These are phyloP conservation scores for Camelus dromedarius DNA, from an alignment of 2,113 vertebrate species.

Conservation along the genomic window DNA sequence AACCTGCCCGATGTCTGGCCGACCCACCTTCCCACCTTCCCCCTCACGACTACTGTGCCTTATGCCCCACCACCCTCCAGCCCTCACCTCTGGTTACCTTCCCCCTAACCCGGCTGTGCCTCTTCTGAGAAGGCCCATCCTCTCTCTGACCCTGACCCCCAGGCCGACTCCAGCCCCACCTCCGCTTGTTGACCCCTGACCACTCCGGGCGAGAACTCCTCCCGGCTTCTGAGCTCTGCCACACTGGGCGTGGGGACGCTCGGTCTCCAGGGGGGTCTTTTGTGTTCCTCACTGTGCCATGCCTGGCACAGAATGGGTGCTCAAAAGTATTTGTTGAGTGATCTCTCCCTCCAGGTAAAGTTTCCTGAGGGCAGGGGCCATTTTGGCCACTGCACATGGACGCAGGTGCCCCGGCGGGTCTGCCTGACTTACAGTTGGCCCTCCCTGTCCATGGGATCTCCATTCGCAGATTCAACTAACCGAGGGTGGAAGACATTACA, in stretches of 20 bases:
- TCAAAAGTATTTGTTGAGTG: not conserved
- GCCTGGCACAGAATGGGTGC: not conserved
- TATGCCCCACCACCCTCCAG: not conserved
- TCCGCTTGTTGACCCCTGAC: not conserved
- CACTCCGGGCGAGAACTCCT: not conserved
- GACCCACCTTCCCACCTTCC: not conserved
- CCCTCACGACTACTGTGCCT: accelerated
- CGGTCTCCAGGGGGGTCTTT: not conserved
- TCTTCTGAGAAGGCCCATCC: not conserved
- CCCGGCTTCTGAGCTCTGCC: not conserved
- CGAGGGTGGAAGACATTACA: not conserved
- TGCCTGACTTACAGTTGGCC: not conserved
- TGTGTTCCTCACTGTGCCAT: not conserved
- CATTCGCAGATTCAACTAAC: not conserved
- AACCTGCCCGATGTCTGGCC: not conserved
- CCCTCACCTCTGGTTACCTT: not conserved
- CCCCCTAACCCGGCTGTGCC: not conserved
- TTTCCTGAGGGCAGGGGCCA: not conserved
- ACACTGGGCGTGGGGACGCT: no score
- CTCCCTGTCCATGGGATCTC: not conserved
- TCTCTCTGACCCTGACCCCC: not conserved
- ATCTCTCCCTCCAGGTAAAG: not conserved
- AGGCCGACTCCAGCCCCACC: no score
- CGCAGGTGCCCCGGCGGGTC: not conserved
- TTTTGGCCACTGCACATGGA: accelerated